Base-by-base conservation (phyloP, 2,888 invertebrate species). In the Cyrtodaria siliqua region DNA sequence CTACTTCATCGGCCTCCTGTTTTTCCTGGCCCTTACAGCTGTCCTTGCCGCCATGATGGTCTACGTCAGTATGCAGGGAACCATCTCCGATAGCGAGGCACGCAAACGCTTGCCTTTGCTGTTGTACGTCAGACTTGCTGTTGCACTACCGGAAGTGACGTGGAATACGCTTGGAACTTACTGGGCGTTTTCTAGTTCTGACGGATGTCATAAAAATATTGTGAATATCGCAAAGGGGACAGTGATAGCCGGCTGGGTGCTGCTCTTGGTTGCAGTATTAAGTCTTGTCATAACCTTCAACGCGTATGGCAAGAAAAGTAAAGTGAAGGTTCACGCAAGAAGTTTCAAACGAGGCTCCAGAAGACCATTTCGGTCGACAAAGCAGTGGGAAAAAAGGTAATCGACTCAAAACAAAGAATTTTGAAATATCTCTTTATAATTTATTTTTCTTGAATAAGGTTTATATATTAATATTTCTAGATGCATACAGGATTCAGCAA, bases 241-340 rank as follows among this genome's bases (percentile, higher is more conserved):
- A 85, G 96, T 97, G 0, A 94, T 97, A 59, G 96, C 96, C 92
- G 96, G 96, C 89, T 97, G 97, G 97, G 95, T 96, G 27, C 94
- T 97, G 60, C 94, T 96, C 66, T 95, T 95, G 1, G 94, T 96
- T 16, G 86, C 86, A 24, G 93, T 97, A 29, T 95, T 97, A 85
- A 96, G 96, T 0, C 93, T 97, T 55, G 95, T 96, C 55, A 94
- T 97, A 92, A 95, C 97, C 50, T 97, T 97, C 92, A 97, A 97
- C 91, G 96, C 97, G 0, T 93, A 97, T 82, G 97, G 96, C 2
- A 94, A 94, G 9, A 70, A 71, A n/a, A 64, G 69, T 47, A 79
- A 66, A 38, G 47, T 29, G 14, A 49, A 47, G 42, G 42, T 64
- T 18, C 49, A 47, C 14, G 52, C 76, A 18, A 60, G 80, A n/a